Conservation (phyloP, 2,113 vertebrate genomes). For the Pipa parva region DNA sequence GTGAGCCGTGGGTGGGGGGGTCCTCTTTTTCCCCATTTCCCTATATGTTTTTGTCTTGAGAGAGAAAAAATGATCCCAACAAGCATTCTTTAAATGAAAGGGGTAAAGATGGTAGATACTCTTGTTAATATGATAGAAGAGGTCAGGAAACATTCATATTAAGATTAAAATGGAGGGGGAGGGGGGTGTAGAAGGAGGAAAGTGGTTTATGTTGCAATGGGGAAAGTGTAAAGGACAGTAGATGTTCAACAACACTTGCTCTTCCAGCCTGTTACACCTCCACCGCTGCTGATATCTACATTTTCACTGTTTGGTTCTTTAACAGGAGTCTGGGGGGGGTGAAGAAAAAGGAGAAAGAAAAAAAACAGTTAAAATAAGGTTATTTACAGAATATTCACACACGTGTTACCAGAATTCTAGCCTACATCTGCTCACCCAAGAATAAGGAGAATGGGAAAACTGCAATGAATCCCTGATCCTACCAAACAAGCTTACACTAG, state of each 20-base stretch:
- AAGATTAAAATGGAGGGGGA: constrained; percentile 64
- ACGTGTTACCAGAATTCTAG: too few species aligned
- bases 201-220: constrained; percentile 78
- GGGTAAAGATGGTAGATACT: constrained; percentile 62
- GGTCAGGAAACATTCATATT: constrained; percentile 56
- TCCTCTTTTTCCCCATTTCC: constrained; percentile 55
- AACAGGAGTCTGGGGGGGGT: constrained; percentile 96
- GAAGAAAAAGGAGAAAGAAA: constrained; percentile 51
- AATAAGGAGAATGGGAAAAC: too few species aligned
- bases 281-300: constrained; percentile 93
- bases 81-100: constrained; percentile 69
- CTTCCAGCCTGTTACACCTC: constrained; percentile 95
- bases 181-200: constrained; percentile 47
- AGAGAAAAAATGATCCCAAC: constrained; percentile 73
- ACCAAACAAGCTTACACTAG: too few species aligned
- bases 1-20: background rate
- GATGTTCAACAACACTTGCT: constrained; percentile 93
- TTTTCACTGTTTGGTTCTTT: constrained; percentile 99
- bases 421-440: too few species aligned
- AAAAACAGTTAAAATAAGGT: too few species aligned
- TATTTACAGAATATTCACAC: too few species aligned
- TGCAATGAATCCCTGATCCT: too few species aligned
- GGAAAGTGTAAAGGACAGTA: constrained; percentile 56
- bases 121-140: constrained; percentile 57
- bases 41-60: constrained; percentile 69